Conservation (phyloP, 2,888 invertebrate genomes). For the Tiliacea citrago region DNA sequence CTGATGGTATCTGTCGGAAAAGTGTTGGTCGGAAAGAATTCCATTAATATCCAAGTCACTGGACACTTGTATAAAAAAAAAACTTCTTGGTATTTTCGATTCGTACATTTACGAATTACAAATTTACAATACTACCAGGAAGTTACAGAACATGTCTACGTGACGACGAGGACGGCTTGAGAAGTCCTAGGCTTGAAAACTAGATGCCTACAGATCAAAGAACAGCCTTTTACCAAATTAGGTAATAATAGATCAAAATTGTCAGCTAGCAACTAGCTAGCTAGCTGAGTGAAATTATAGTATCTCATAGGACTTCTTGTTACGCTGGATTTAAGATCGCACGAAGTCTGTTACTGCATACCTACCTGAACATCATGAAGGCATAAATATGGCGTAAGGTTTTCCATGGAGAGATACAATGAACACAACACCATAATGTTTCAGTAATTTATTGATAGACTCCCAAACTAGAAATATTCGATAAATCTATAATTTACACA, state of each 20-base stretch:
- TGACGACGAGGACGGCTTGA: neutral
- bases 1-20: no score
- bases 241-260: neutral
- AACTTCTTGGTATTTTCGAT: neutral
- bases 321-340: neutral
- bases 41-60: neutral
- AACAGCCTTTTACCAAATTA: neutral
- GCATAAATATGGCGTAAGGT: neutral
- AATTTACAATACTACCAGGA: neutral
- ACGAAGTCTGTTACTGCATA: neutral
- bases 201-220: neutral
- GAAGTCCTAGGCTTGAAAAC: neutral
- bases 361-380: neutral
- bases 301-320: neutral
- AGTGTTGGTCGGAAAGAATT: neutral
- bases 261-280: neutral
- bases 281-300: neutral
- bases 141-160: neutral
- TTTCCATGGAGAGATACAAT: neutral
- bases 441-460: constrained; percentile 52
- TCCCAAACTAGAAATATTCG: constrained; percentile 55
- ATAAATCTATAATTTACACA: constrained; percentile 43
- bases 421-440: constrained; percentile 2
- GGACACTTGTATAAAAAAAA: neutral
- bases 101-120: no score